phyloP scores from a whole-genome alignment of 2,113 vertebrate genomes.

The Penelope pileata region DNA sequence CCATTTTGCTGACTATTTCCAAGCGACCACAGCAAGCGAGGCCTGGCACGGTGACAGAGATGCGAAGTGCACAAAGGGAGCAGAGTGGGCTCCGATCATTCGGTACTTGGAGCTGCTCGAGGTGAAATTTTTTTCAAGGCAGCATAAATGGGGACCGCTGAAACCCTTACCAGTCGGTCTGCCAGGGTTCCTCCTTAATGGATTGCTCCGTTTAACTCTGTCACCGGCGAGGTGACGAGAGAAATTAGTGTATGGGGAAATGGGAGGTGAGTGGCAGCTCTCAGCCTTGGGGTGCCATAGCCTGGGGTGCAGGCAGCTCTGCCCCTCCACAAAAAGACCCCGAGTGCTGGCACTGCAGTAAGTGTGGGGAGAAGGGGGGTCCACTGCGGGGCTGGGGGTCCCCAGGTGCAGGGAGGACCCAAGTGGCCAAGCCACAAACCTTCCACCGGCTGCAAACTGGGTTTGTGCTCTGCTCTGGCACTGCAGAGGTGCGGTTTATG shows the following conservation, averaged over 20 bases:
- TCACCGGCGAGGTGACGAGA: conserved; percentile 61
- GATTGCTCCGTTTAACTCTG: conserved; percentile 65
- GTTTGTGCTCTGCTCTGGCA: neutral
- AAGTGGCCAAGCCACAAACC: neutral
- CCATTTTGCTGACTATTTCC: conserved; percentile 72
- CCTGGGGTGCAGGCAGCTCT: neutral
- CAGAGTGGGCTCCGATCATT: conserved; percentile 56
- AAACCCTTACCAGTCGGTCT: conserved; percentile 43
- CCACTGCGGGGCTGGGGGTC: neutral
- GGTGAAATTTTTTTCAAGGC: conserved; percentile 39
- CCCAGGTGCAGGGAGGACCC: neutral
- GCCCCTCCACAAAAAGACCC: neutral
- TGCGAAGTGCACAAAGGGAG: conserved; percentile 57
- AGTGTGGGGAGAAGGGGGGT: neutral
- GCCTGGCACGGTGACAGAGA: conserved; percentile 61
- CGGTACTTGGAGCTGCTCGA: conserved; percentile 67
- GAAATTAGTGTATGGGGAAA: conserved; percentile 64
- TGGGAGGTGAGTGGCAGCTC: conserved; percentile 56
- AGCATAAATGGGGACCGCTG: conserved; percentile 58
- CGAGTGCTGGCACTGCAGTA: neutral
- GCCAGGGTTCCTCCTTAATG: conserved; percentile 63
- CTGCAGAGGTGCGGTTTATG: rapidly evolving
- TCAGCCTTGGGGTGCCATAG: neutral
- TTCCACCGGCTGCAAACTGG: neutral
- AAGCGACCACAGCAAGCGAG: conserved; percentile 68